These are phyloP conservation scores for Hypotaenidia okinawae DNA, from an alignment of 2,797 vertebrate genomes.

Conservation along the genomic window DNA sequence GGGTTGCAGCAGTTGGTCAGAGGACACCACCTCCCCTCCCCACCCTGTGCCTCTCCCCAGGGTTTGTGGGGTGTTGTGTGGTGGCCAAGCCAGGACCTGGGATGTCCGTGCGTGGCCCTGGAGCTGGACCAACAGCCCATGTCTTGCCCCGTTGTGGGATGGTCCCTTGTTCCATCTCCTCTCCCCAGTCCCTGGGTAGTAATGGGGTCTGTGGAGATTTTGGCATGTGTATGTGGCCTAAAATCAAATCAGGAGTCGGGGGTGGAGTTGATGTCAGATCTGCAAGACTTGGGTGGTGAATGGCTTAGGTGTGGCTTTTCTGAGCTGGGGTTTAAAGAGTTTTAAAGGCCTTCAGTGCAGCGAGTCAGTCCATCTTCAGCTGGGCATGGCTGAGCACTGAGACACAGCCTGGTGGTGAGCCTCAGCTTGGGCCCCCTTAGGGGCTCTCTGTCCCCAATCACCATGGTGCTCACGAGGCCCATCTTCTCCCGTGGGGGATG, in stretches of 20 bases:
- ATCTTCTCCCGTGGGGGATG: rapidly evolving
- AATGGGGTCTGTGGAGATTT: background rate
- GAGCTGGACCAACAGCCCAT: background rate
- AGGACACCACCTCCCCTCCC: background rate
- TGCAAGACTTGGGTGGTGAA: rapidly evolving
- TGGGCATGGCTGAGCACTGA: background rate
- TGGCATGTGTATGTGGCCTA: background rate
- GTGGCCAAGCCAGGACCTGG: background rate
- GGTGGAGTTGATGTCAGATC: background rate
- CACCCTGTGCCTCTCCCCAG: background rate
- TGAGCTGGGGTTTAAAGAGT: background rate
- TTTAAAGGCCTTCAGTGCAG: background rate
- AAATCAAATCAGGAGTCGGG: background rate
- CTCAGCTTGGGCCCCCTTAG: background rate
- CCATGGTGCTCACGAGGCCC: rapidly evolving
- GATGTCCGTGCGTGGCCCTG: background rate
- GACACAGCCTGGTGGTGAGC: background rate
- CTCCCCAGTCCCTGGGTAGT: background rate
- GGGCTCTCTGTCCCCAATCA: background rate
- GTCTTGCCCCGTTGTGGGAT: background rate
- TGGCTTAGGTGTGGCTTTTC: background rate
- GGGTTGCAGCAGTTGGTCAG: background rate
- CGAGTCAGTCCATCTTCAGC: background rate
- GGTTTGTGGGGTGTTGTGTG: background rate
- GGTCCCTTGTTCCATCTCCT: background rate